phyloP scores from a whole-genome alignment of 1,140 invertebrate genomes.

The Anagrus nilaparvatae region DNA sequence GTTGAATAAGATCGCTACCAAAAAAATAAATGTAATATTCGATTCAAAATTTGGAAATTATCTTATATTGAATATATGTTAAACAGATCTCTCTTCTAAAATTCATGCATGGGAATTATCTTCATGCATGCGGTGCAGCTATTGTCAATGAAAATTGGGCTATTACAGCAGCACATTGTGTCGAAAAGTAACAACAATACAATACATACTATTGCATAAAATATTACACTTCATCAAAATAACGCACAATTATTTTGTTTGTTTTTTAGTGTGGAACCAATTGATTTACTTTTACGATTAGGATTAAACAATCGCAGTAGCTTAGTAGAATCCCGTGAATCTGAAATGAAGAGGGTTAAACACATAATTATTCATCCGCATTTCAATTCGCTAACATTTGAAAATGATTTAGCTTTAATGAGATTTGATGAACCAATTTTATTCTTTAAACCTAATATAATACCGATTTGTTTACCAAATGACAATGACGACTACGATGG shows the following conservation, averaged over 20 bases:
- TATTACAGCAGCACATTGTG: conserved; percentile 93
- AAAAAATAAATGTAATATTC: too few relatives aligned
- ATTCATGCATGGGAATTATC: conserved; percentile 78
- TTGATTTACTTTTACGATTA: conserved; percentile 73
- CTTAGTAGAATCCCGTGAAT: conserved; percentile 77
- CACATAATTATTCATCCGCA: conserved; percentile 86
- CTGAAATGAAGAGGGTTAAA: conserved; percentile 76
- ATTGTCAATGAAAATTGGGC: conserved; percentile 93
- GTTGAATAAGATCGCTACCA: too few relatives aligned
- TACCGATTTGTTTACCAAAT: conserved; percentile 82
- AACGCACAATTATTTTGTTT: too few relatives aligned
- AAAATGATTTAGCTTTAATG: conserved; percentile 82
- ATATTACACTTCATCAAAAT: too few relatives aligned
- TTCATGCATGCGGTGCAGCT: conserved; percentile 92
- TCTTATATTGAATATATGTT: too few relatives aligned
- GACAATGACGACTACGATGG: conserved; percentile 78
- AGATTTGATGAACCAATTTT: conserved; percentile 82
- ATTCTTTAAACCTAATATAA: conserved; percentile 77
- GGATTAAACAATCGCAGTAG: conserved; percentile 83
- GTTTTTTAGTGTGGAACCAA: conserved; percentile 71
- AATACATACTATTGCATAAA: too few relatives aligned
- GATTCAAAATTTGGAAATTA: too few relatives aligned
- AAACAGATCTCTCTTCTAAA: conserved; percentile 81
- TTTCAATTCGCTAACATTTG: conserved; percentile 84
- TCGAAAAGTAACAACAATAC: conserved; percentile 89